These are phyloP conservation scores for Sebastiscus tertius DNA, from an alignment of 2,797 vertebrate genomes.

Conservation along the genomic window DNA sequence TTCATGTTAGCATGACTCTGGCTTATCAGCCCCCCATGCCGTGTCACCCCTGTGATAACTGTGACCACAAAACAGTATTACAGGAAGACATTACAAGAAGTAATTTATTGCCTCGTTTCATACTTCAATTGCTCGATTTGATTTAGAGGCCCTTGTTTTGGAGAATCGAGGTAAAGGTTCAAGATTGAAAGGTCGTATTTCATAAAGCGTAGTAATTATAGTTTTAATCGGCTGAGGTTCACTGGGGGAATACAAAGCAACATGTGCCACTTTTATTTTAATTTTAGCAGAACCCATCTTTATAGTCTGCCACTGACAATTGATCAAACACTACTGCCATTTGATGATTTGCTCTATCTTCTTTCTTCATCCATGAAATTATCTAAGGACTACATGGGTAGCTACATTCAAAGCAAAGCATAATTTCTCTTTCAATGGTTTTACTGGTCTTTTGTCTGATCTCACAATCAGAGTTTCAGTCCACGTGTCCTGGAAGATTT, in stretches of 20 bases:
- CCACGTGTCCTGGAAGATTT: not conserved
- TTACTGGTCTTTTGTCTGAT: constrained; percentile 23
- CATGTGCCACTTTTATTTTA: not conserved
- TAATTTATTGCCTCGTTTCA: constrained; percentile 47
- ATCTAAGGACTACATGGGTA: constrained; percentile 1
- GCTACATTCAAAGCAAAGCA: constrained; percentile 2
- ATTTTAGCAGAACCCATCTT: constrained; percentile 21
- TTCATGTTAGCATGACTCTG: constrained; percentile 42
- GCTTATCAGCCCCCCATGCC: constrained; percentile 44
- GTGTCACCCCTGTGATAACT: constrained; percentile 41
- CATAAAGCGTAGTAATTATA: constrained; percentile 45
- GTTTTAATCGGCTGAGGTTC: constrained; percentile 36
- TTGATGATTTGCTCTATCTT: constrained; percentile 15
- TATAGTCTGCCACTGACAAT: not conserved
- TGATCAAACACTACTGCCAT: constrained; percentile 24
- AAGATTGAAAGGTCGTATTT: constrained; percentile 51
- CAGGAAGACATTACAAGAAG: constrained; percentile 40
- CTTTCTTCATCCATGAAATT: not conserved
- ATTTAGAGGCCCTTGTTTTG: constrained; percentile 45
- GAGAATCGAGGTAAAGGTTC: constrained; percentile 33
- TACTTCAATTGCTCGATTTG: constrained; percentile 27
- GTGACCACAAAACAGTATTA: constrained; percentile 43
- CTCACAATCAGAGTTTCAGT: not conserved
- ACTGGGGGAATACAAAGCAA: constrained; percentile 40
- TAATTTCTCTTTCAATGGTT: constrained; percentile 14